Conservation (phyloP, 2,113 vertebrate species). For the Rhinogobius similis region DNA sequence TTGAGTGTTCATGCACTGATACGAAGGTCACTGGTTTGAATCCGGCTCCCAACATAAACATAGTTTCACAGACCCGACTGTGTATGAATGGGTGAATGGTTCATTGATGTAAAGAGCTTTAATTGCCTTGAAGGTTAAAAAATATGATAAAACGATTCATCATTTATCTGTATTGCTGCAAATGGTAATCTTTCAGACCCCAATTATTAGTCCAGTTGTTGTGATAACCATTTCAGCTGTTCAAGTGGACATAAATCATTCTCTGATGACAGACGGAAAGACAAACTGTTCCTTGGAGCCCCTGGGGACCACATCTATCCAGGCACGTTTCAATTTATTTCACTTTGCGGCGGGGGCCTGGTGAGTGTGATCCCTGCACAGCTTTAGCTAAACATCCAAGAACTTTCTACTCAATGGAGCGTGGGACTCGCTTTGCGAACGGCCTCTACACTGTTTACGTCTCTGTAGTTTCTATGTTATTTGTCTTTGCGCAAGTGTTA, state of each 20-base stretch:
- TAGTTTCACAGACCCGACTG: too few relatives aligned
- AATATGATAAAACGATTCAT: too few relatives aligned
- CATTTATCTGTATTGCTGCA: too few relatives aligned
- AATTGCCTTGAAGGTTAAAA: too few relatives aligned
- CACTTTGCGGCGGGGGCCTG: constrained; percentile 39
- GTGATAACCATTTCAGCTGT: background rate
- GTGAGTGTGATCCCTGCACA: constrained; percentile 24
- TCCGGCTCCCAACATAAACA: too few relatives aligned
- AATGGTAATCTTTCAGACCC: background rate
- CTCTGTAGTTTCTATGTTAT: constrained; percentile 16
- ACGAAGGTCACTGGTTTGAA: too few relatives aligned
- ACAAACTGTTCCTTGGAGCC: constrained; percentile 18
- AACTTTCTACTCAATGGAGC: constrained; percentile 10
- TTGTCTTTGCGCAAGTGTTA: constrained; percentile 15
- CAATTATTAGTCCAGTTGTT: background rate
- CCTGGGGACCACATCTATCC: constrained; percentile 7
- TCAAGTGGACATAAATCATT: background rate
- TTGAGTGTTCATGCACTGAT: too few relatives aligned
- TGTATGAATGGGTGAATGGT: too few relatives aligned
- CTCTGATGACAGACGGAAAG: background rate
- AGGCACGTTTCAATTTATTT: constrained; percentile 45
- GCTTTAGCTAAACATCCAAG: constrained; percentile 14
- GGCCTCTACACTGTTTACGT: constrained; percentile 33
- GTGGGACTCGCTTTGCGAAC: constrained; percentile 42
- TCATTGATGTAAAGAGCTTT: too few relatives aligned